Evolutionary conservation across 2,888 invertebrate genomes (phyloP), one percentile per base, ranked within the genome.

Genomic region (Archips xylosteana): DNA sequence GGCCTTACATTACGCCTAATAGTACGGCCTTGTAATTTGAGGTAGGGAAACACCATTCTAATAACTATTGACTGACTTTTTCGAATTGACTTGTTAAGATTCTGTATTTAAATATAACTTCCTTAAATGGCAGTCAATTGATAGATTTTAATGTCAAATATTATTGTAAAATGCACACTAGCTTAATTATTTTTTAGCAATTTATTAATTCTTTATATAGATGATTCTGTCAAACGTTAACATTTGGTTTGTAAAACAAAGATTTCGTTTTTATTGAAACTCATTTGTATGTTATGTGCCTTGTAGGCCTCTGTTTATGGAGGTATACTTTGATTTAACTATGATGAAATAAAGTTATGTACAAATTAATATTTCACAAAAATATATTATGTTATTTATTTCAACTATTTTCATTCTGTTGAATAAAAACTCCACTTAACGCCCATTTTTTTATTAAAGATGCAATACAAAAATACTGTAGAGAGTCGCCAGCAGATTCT

Each of bases 351-450:
- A 87, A 89, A 88, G 84, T 89, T 92, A 91, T 94, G 94, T 94
- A 94, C 94, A 94, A 94, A 93, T 91, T 89, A 92, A 92, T 92
- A 90, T 87, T 90, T 92, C 89, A 85, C 90, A 88, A 88, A 91
- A 91, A 87, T 91, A 90, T 92, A 90, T 89, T 89, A 91, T 91
- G 92, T 94, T 94, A 94, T 94, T 93, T 94, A 93, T 94, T 94
- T 90, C 89, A 89, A 84, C 85, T 90, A 92, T 90, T 90, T 89
- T 89, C 87, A 90, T 89, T 91, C 90, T 91, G 91, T 92, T 92
- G 90, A 90, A 75, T 78, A 91, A 91, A 92, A 92, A 87, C 87
- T 85, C 88, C 88, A 88, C 85, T 82, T 87, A 88, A 86, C 85
- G 87, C 88, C 51, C 66, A 70, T 63, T 68, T 71, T 51, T 68